Conservation (phyloP, 2,113 vertebrate genomes). For the Stomatorhinus ivindoensis region DNA sequence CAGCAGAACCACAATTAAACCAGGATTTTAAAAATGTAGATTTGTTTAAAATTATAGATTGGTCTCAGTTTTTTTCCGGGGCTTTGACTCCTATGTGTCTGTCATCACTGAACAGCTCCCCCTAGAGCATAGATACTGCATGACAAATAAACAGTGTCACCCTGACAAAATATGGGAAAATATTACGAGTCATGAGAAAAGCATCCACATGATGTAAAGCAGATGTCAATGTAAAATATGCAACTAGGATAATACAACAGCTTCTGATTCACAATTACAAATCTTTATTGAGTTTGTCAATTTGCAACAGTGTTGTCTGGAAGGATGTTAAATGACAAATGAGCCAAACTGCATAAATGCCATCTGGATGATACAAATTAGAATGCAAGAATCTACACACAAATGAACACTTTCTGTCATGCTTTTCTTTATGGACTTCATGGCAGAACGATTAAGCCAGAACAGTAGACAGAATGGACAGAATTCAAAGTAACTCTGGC, state of each 20-base stretch:
- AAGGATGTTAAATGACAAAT: not conserved
- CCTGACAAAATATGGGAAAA: not conserved
- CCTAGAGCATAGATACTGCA: not conserved
- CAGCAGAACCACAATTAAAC: not conserved
- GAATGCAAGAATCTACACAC: not conserved
- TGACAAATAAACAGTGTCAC: not conserved
- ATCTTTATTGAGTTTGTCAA: not conserved
- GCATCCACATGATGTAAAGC: not conserved
- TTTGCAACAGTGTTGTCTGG: not conserved
- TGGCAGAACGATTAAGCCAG: not conserved
- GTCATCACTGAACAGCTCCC: not conserved
- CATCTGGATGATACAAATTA: not conserved
- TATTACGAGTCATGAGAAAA: not conserved
- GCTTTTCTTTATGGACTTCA: not conserved
- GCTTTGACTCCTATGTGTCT: not conserved
- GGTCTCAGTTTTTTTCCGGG: not conserved
- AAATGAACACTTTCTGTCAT: not conserved
- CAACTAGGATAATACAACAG: not conserved
- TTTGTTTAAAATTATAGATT: not conserved
- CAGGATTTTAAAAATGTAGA: not conserved
- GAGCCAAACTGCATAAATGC: not conserved
- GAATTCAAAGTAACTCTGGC: not conserved
- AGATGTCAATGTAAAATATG: not conserved
- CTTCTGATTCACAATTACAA: not conserved
- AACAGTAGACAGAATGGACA: not conserved